Conservation (phyloP, 2,888 invertebrate species). For the Coelopa pilipes region DNA sequence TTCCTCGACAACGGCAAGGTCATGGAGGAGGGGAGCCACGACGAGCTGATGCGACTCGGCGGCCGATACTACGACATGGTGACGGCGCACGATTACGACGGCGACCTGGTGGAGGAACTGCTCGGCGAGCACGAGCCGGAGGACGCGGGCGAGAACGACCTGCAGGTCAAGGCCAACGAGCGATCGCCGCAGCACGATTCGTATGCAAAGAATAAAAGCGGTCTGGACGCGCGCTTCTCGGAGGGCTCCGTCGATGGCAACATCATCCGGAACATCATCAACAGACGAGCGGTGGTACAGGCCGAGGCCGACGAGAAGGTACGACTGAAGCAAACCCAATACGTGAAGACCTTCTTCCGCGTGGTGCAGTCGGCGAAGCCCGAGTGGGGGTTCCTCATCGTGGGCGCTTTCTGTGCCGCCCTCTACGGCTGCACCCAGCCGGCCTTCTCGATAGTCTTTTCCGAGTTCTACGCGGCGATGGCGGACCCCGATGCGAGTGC, state of each 20-base stretch:
- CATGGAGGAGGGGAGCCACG: slow-evolving; percentile 78
- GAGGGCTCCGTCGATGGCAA: slow-evolving; percentile 38
- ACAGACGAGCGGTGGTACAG: not conserved
- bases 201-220: slow-evolving; percentile 31
- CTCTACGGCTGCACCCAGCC: slow-evolving; percentile 78
- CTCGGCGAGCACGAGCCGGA: slow-evolving; percentile 45
- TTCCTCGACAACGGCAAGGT: slow-evolving; percentile 77
- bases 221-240: slow-evolving; percentile 37
- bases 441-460: slow-evolving; percentile 79
- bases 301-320: slow-evolving; percentile 19
- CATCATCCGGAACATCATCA: not conserved
- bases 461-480: slow-evolving; percentile 74
- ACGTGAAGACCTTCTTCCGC: slow-evolving; percentile 65
- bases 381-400: slow-evolving; percentile 75
- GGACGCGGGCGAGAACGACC: not conserved
- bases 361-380: slow-evolving; percentile 70
- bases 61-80: slow-evolving; percentile 77
- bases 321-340: slow-evolving; percentile 38
- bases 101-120: slow-evolving; percentile 48
- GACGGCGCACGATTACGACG: slow-evolving; percentile 57
- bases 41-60: slow-evolving; percentile 72
- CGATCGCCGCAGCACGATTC: slow-evolving; percentile 47
- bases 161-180: slow-evolving; percentile 40
- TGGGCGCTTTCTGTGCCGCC: slow-evolving; percentile 73
- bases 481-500: slow-evolving; percentile 66